These are phyloP conservation scores for Drosophila sproati DNA, from an alignment of 1,140 invertebrate genomes.

Conservation along the genomic window DNA sequence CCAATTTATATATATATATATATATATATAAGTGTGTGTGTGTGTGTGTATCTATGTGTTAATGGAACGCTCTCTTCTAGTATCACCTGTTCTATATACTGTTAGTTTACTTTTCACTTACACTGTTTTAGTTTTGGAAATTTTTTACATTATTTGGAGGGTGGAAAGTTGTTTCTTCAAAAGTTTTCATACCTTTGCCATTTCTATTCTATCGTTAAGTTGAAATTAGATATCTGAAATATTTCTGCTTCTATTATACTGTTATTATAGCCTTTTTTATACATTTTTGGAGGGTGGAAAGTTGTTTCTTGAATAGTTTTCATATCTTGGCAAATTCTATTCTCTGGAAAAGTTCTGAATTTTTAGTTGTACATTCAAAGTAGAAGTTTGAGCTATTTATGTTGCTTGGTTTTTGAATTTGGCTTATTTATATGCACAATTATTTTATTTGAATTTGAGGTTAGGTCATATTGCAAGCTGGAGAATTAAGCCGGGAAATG, in stretches of 20 bases:
- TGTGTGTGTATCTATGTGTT: too few relatives aligned
- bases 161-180: too few relatives aligned
- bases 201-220: not conserved
- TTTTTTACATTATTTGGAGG: not conserved
- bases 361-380: too few relatives aligned
- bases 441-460: not conserved
- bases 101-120: conserved; percentile 17
- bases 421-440: too few relatives aligned
- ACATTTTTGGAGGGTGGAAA: too few relatives aligned
- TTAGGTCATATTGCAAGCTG: not conserved
- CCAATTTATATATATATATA: not conserved
- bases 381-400: too few relatives aligned
- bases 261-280: not conserved
- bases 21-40: too few relatives aligned
- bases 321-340: too few relatives aligned
- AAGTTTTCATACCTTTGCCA: not conserved
- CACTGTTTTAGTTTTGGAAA: not conserved
- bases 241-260: not conserved
- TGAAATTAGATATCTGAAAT: not conserved
- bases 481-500: conserved; percentile 4
- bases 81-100: conserved; percentile 28
- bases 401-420: too few relatives aligned
- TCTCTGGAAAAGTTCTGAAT: too few relatives aligned
- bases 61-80: conserved; percentile 7
- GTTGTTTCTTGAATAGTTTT: too few relatives aligned